phyloP scores from a whole-genome alignment of 1,140 invertebrate species.

The Atta texana region DNA sequence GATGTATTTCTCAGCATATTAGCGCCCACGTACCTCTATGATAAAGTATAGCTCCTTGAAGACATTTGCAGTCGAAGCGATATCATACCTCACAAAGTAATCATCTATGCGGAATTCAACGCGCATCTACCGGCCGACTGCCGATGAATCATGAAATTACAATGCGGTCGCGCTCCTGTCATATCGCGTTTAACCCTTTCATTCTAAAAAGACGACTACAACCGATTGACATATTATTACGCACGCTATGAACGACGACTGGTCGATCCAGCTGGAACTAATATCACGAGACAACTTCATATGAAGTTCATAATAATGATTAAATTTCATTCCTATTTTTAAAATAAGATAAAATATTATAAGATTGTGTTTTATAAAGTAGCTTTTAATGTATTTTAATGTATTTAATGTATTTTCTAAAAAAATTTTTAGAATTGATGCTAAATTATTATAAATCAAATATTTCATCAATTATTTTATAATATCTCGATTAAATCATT shows the following conservation, averaged over 20 bases:
- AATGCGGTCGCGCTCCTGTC: slow-evolving; percentile 33
- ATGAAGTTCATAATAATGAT: slow-evolving; percentile 17
- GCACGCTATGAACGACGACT: slow-evolving; percentile 1
- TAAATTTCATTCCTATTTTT: slow-evolving; percentile 24
- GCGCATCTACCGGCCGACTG: slow-evolving; percentile 16
- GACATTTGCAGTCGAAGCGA: slow-evolving; percentile 9
- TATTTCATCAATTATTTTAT: background rate
- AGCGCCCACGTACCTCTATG: slow-evolving; percentile 35
- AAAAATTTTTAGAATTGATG: background rate
- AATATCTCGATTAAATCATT: too few species aligned
- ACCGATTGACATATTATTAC: slow-evolving; percentile 42
- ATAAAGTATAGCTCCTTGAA: slow-evolving; percentile 26
- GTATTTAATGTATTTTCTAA: background rate
- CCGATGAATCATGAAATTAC: slow-evolving; percentile 55
- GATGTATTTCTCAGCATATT: slow-evolving; percentile 40
- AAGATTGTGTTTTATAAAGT: background rate
- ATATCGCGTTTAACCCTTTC: slow-evolving; percentile 40
- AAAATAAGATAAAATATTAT: background rate
- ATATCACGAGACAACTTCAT: background rate
- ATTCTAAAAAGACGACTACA: slow-evolving; percentile 33
- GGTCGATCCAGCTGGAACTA: background rate
- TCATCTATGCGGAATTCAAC: slow-evolving; percentile 8
- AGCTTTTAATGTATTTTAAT: background rate
- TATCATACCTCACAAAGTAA: slow-evolving; percentile 46
- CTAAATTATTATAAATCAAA: background rate